Conservation (phyloP, 2,888 invertebrate species). For the Balanococcus diminutus region DNA sequence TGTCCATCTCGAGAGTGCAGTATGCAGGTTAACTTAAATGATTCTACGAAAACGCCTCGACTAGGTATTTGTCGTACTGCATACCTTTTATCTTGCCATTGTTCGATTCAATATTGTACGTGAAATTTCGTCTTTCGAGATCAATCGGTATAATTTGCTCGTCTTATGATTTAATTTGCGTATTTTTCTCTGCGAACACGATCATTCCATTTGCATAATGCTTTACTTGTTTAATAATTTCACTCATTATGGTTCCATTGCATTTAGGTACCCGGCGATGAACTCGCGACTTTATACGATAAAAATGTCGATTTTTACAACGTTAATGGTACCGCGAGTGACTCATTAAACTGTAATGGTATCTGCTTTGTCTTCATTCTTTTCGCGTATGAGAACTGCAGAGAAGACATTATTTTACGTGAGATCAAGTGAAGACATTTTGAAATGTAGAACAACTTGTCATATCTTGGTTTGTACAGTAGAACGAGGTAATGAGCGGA, state of each 20-base stretch:
- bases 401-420: not conserved
- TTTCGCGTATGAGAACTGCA: not conserved
- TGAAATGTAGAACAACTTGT: not conserved
- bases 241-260: not conserved
- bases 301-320: not conserved
- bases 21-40: not conserved
- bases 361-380: not conserved
- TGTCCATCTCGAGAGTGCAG: not conserved
- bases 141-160: not conserved
- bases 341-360: not conserved
- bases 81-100: not conserved
- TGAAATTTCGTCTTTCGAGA: not conserved
- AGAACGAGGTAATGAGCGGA: no score
- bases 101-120: not conserved
- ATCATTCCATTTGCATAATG: not conserved
- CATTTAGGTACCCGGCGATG: not conserved
- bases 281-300: not conserved
- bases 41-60: not conserved
- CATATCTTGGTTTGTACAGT: no score
- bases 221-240: not conserved
- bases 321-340: not conserved
- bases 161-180: not conserved
- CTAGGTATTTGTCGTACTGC: not conserved
- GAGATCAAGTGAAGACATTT: not conserved
- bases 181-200: not conserved